Conservation (phyloP, 2,888 invertebrate genomes). For the Standfussiana lucernea region DNA sequence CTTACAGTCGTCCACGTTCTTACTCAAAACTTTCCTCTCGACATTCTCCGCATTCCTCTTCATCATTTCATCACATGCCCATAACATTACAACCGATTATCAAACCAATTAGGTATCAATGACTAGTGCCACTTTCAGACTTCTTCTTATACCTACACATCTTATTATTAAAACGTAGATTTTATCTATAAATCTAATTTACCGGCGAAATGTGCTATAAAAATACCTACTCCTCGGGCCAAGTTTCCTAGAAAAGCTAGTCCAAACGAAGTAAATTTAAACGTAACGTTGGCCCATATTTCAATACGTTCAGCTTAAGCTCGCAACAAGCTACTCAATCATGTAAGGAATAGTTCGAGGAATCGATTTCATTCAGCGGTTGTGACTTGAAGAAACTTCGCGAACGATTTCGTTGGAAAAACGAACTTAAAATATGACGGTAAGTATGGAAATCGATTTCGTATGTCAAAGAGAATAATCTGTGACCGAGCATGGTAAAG, state of each 20-base stretch:
- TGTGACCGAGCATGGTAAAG: not conserved
- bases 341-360: conserved; percentile 57
- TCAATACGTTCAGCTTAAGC: conserved; percentile 49
- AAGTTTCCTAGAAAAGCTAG: conserved; percentile 12
- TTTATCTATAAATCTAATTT: not conserved
- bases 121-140: not conserved
- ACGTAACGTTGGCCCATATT: conserved; percentile 68
- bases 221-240: not conserved
- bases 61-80: not conserved
- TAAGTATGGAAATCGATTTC: not conserved
- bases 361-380: conserved; percentile 50
- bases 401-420: conserved; percentile 30
- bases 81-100: not conserved
- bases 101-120: not conserved
- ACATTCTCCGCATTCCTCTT: too few species aligned
- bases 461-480: not conserved
- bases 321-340: conserved; percentile 58
- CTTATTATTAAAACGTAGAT: not conserved
- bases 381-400: conserved; percentile 42
- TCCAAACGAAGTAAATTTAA: conserved; percentile 36
- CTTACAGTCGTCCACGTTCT: not conserved
- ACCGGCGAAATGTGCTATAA: not conserved
- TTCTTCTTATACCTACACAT: too few species aligned
- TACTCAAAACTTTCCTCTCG: not conserved
- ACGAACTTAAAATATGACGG: conserved; percentile 13